phyloP scores from a whole-genome alignment of 2,888 invertebrate genomes.

The Spodoptera exigua region DNA sequence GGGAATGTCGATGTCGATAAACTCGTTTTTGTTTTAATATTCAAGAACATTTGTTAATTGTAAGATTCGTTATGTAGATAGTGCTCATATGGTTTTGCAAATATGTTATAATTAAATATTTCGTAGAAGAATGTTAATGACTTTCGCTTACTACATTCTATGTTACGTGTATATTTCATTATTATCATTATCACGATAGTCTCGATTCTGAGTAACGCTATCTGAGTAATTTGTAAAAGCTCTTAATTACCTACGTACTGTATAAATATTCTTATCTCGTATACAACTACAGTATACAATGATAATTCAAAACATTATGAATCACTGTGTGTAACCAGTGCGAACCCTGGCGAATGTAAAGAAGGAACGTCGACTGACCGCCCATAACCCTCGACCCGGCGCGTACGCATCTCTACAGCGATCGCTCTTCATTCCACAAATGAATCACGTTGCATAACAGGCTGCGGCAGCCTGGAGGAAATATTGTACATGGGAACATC shows the following conservation, averaged over 20 bases:
- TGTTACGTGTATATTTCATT: constrained; percentile 2
- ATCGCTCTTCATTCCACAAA: constrained; percentile 50
- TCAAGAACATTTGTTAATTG: constrained; percentile 11
- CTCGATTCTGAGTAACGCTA: not conserved
- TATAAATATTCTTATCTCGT: not conserved
- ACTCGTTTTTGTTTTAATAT: constrained; percentile 41
- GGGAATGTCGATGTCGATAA: constrained; percentile 64
- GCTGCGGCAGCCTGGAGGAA: constrained; percentile 34
- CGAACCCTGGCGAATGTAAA: constrained; percentile 43
- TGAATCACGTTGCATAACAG: constrained; percentile 54
- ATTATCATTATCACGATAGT: constrained; percentile 3
- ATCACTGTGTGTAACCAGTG: constrained; percentile 24
- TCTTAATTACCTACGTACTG: not conserved
- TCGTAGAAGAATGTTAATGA: constrained; percentile 19
- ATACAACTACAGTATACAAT: not conserved
- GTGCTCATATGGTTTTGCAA: too few species aligned
- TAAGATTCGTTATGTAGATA: not conserved
- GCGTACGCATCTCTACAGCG: constrained; percentile 55
- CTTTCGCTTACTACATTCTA: not conserved
- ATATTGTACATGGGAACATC: constrained; percentile 33
- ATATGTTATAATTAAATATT: not conserved
- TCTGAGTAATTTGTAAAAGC: constrained; percentile 2
- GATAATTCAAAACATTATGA: constrained; percentile 5
- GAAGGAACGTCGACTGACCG: constrained; percentile 63
- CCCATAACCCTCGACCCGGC: constrained; percentile 62